Base-by-base conservation (phyloP, 1,140 invertebrate genomes). In the Neodiprion virginianus region DNA sequence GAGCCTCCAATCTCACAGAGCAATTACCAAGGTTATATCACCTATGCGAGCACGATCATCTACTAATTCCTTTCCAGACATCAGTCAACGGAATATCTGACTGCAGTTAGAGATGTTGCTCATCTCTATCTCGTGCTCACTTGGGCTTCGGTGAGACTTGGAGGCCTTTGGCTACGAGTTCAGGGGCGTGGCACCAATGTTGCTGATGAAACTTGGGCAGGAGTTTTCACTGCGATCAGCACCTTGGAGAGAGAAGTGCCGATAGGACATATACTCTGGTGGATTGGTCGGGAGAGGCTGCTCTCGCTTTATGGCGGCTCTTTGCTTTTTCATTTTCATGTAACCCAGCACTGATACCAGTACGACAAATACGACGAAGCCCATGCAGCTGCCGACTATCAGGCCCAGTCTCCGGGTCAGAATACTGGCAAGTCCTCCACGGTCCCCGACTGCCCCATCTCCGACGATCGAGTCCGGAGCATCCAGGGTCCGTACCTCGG, bases 381-480 rank as follows among this genome's bases (percentile, higher is more conserved):
- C 95, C 91, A 96, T 93, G 76, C 94, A 95, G 81, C 93, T 94
- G 53, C 95, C 95, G 8, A 96, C 93, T 72, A 96, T 95, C 53
- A 97, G 91, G 21, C 95, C 95, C 17, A 97, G 87, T 73, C 95
- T 90, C 53, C 95, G 90, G 0, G 94, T 95, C 9, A 96, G 86
- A 73, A 96, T 92, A 28, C 80, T 90, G 5, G 85, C 91, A 89
- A 87, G 89, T 4, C 86, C 89, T 8, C 92, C 91, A 48, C 92
- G 91, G 72, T 93, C 92, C 12, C 92, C 90, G n/a, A 93, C 88
- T 7, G 91, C 90, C 72, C 92, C 92, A 14, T 90, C 84, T 4
- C 88, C 88, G 23, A 93, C 89, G 50, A 91, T 84, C 17, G 91
- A 91, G 71, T 92, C 92, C 10, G 93, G 93, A 1, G 93, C 91